Percentiles rank a stretch among this genome's conserved stretches.
Evolutionary conservation across 2,888 invertebrate species (phyloP).

Genomic region (Atethmia centrago): DNA sequence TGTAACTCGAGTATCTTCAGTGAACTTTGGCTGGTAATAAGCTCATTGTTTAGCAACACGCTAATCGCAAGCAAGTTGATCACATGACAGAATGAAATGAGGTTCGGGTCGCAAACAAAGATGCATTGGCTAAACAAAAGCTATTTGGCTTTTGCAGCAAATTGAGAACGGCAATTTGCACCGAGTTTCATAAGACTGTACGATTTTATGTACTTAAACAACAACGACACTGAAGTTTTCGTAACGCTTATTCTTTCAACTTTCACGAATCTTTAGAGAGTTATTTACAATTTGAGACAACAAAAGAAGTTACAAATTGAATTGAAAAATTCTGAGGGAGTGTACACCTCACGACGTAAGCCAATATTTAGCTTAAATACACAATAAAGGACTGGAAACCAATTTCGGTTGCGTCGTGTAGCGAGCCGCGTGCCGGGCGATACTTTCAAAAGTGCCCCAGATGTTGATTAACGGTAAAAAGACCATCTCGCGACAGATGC

Average conservation of each 20-base stretch:
- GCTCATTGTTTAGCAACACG: slow-evolving; percentile 41
- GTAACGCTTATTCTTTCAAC: slow-evolving; percentile 30
- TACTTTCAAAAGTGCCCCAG: slow-evolving; percentile 90
- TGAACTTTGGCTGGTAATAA: slow-evolving; percentile 23
- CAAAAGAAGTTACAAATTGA: slow-evolving; percentile 26
- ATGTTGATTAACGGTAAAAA: slow-evolving; percentile 87
- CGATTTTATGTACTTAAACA: slow-evolving; percentile 41
- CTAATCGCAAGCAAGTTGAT: slow-evolving; percentile 30
- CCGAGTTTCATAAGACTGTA: slow-evolving; percentile 63
- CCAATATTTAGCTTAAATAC: slow-evolving; percentile 69
- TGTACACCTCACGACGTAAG: slow-evolving; percentile 40
- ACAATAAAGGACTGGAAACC: slow-evolving; percentile 82
- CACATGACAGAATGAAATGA: slow-evolving; percentile 52
- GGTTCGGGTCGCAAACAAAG: slow-evolving; percentile 61
- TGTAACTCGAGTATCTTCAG: slow-evolving; percentile 4
- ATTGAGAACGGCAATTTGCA: slow-evolving; percentile 69
- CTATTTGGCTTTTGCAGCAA: slow-evolving; percentile 65
- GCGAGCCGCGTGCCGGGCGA: slow-evolving; percentile 66
- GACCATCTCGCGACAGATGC: slow-evolving; percentile 86
- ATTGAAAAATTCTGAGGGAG: background rate
- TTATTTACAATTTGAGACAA: slow-evolving; percentile 22
- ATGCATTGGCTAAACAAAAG: slow-evolving; percentile 63
- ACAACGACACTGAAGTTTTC: slow-evolving; percentile 40
- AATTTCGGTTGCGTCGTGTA: slow-evolving; percentile 78
- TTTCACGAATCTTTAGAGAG: slow-evolving; percentile 9